phyloP scores from a whole-genome alignment of 2,888 invertebrate genomes.

The Geophilus truncorum region DNA sequence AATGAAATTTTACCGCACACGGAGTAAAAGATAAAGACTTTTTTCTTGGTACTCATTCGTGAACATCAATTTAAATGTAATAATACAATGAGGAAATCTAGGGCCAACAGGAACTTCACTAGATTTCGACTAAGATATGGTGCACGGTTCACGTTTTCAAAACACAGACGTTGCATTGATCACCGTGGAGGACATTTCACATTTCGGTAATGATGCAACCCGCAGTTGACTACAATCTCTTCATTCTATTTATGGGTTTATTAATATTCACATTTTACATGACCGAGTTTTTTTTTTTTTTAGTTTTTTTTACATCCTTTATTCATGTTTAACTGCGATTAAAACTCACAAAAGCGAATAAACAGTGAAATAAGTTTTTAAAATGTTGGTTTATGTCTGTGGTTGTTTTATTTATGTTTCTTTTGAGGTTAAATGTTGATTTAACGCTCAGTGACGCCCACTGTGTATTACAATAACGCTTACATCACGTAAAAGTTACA shows the following conservation, averaged over 20 bases:
- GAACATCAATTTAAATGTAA: not conserved
- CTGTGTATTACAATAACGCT: too few relatives aligned
- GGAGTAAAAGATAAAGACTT: not conserved
- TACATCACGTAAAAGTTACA: too few relatives aligned
- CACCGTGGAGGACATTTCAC: not conserved
- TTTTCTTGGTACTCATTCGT: not conserved
- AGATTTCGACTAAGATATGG: not conserved
- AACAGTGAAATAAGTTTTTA: too few relatives aligned
- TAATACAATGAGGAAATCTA: not conserved
- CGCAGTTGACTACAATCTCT: not conserved
- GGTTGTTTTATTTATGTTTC: too few relatives aligned
- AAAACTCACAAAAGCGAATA: too few relatives aligned
- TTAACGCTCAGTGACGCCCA: too few relatives aligned
- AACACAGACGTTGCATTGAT: not conserved
- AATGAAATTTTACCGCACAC: not conserved
- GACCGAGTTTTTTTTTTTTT: not conserved
- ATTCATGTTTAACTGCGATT: too few relatives aligned
- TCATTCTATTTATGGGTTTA: not conserved
- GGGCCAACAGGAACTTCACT: not conserved
- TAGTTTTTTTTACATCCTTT: too few relatives aligned
- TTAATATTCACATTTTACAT: not conserved
- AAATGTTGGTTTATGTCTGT: too few relatives aligned
- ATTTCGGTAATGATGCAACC: not conserved
- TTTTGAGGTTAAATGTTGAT: too few relatives aligned
- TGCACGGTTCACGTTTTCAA: not conserved